Conservation (phyloP, 2,888 invertebrate genomes). For the Prosopocoilus inquinatus region DNA sequence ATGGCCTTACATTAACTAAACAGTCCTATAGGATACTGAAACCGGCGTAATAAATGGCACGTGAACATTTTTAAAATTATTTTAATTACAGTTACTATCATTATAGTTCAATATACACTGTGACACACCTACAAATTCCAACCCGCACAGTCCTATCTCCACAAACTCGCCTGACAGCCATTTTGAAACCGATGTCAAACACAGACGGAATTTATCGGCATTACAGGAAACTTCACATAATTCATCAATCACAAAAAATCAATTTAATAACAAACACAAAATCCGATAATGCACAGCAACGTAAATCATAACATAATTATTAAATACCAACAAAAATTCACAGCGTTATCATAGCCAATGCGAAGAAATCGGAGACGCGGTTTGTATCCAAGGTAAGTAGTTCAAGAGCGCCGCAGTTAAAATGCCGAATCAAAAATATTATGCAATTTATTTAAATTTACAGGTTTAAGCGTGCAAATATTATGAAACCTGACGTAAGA, state of each 20-base stretch:
- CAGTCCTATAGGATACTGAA: conserved; percentile 56
- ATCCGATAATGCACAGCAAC: conserved; percentile 5
- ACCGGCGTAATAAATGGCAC: conserved; percentile 57
- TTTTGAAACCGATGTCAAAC: conserved; percentile 72
- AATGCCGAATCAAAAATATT: too few relatives aligned
- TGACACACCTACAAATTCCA: conserved; percentile 75
- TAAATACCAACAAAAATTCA: too few relatives aligned
- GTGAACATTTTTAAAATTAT: conserved; percentile 56
- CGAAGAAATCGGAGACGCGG: too few relatives aligned
- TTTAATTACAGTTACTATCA: conserved; percentile 58
- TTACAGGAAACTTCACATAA: not conserved
- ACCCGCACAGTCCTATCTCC: conserved; percentile 67
- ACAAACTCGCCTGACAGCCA: conserved; percentile 73
- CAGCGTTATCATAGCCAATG: too few relatives aligned
- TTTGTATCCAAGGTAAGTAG: too few relatives aligned
- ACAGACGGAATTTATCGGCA: conserved; percentile 11
- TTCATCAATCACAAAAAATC: not conserved
- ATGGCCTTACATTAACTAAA: conserved; percentile 57
- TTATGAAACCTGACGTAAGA: too few relatives aligned
- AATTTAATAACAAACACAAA: not conserved
- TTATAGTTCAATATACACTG: conserved; percentile 61
- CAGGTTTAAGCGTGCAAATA: too few relatives aligned
- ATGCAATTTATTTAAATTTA: too few relatives aligned
- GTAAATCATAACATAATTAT: too few relatives aligned
- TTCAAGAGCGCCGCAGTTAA: too few relatives aligned